Evolutionary conservation across 2,797 vertebrate genomes (phyloP).

Genomic region (Tragopan temminckii): DNA sequence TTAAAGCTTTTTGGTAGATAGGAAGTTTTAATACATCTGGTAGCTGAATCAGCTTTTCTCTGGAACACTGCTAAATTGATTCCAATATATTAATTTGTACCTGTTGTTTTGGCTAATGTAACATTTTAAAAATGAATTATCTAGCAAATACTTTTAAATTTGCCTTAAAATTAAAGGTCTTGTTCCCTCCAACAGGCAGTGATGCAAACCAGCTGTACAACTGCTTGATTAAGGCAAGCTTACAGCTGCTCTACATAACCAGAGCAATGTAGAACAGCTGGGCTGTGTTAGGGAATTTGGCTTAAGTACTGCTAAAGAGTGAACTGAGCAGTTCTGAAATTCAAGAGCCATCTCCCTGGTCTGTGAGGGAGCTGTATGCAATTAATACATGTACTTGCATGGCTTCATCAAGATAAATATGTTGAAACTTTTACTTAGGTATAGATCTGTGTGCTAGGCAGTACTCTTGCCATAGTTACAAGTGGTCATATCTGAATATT

Average conservation of each 20-base stretch:
- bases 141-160: conserved; percentile 53
- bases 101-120: not conserved
- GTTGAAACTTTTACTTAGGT: not conserved
- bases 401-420: conserved; percentile 24
- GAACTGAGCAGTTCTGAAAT: conserved; percentile 9
- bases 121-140: conserved; percentile 20
- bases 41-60: not conserved
- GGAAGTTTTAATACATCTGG: not conserved
- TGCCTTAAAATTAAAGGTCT: conserved; percentile 38
- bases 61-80: not conserved
- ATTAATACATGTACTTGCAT: conserved; percentile 12
- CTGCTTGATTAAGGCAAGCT: conserved; percentile 14
- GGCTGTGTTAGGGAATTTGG: not conserved
- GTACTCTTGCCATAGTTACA: not conserved
- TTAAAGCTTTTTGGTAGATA: not conserved
- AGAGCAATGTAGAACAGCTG: conserved; percentile 26
- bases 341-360: not conserved
- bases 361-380: not conserved
- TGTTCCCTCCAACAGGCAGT: not conserved
- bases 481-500: not conserved
- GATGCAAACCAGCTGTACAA: conserved; percentile 49
- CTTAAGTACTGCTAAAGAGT: conserved; percentile 8
- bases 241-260: conserved; percentile 50
- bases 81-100: conserved; percentile 23
- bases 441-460: not conserved